Base-by-base conservation (phyloP, 2,797 vertebrate species). In the Orestias chungarensis region DNA sequence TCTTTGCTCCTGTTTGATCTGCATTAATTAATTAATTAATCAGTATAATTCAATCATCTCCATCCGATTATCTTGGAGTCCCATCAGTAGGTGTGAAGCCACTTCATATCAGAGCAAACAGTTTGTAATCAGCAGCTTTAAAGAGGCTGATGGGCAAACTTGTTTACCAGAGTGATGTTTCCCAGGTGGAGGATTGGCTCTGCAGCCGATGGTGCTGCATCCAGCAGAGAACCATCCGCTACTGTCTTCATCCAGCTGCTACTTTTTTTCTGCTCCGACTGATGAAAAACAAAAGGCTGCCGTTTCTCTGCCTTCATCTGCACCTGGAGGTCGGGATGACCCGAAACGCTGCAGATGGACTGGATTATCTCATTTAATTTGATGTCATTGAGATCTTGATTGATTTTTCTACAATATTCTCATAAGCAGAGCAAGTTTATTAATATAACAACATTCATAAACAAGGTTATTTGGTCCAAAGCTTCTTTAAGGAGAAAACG, bases 21-120 rank as follows among this genome's bases (percentile, higher is more conserved):
- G 65, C 73, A 85, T 91, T 74, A 90, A 93, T 90, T 78, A 90
- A n/a, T n/a, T n/a, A n/a, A n/a, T 90, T 88, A 89, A 89, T 84
- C 80, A 66, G 64, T 0, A 64, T 84, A 84, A 88, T 86, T 89
- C 73, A 83, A 75, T 87, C 82, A 80, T 81, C 76, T 83, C 76
- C 59, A 76, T 86, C 62, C 74, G 80, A 85, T 85, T 76, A 76
- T 78, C 83, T 61, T 74, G 6, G 80, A 74, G 55, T 83, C 80
- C 76, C 74, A 68, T 83, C 23, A 82, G 81, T 86, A 82, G 88
- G 86, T 75, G 76, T 68, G 38, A 49, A 84, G 81, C 72, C 78
- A 68, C 80, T 88, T 83, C 65, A 70, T 68, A 82, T 76, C 81
- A 81, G 86, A 88, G 81, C 83, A 83, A 84, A 82, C 83, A 71